Conservation (phyloP, 2,797 vertebrate species). For the Hippopotamyrus pictus region DNA sequence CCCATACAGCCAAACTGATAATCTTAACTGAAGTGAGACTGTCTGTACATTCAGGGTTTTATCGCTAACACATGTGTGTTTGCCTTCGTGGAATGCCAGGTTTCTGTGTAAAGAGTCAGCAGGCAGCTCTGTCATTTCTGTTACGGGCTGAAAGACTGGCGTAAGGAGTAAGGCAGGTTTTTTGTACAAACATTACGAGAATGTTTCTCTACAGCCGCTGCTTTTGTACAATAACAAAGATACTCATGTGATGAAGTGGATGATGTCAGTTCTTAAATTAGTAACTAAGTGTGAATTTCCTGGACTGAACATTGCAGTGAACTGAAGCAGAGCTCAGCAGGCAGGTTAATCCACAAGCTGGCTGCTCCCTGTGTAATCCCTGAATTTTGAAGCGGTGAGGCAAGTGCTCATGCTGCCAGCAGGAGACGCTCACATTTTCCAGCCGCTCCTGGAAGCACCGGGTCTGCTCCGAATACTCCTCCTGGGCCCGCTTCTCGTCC, state of each 20-base stretch:
- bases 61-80: neutral
- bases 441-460: slow-evolving; percentile 59
- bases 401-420: neutral
- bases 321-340: neutral
- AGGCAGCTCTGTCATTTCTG: slow-evolving; percentile 30
- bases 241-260: neutral
- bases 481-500: slow-evolving; percentile 47
- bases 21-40: neutral
- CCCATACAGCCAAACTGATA: slow-evolving; percentile 17
- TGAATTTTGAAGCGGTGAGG: neutral
- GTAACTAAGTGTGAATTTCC: neutral
- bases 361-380: neutral
- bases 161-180: slow-evolving; percentile 1
- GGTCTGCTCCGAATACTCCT: slow-evolving; percentile 51
- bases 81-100: slow-evolving; percentile 12
- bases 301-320: neutral
- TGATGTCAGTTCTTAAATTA: slow-evolving; percentile 13
- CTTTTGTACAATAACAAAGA: neutral
- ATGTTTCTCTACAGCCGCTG: neutral
- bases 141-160: slow-evolving; percentile 22
- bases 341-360: neutral
- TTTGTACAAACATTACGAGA: neutral
- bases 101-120: slow-evolving; percentile 34
- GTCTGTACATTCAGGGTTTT: neutral
- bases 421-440: slow-evolving; percentile 52